Evolutionary conservation across 2,113 vertebrate genomes (phyloP).

Genomic region (Pituophis catenifer): DNA sequence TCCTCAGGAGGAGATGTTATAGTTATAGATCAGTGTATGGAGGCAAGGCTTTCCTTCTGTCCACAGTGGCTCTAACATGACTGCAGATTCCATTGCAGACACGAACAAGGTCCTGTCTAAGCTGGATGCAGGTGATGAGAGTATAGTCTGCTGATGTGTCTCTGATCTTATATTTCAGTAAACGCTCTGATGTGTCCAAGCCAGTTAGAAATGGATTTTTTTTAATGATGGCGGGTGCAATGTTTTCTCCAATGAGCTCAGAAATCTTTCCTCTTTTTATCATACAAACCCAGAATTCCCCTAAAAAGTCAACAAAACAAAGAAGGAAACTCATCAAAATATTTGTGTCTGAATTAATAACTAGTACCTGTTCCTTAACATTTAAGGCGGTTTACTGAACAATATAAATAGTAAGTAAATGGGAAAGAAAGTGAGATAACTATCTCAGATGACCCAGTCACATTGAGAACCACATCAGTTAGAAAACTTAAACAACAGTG

Average conservation of each 20-base stretch:
- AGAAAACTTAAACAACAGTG: neutral
- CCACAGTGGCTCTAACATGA: neutral
- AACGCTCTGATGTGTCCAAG: constrained; percentile 73
- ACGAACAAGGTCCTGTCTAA: neutral
- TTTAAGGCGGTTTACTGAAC: neutral
- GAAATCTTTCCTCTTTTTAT: neutral
- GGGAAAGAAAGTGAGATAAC: neutral
- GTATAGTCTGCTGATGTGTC: constrained; percentile 60
- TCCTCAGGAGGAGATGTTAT: neutral
- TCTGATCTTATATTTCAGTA: constrained; percentile 77
- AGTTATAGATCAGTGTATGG: neutral
- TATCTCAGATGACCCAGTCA: neutral
- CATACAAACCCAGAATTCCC: neutral
- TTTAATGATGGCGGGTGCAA: neutral
- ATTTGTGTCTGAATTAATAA: neutral
- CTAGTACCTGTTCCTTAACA: neutral
- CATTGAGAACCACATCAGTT: neutral
- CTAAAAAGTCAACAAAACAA: neutral
- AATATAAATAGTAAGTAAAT: neutral
- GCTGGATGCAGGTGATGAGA: constrained; percentile 69
- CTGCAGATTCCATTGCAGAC: neutral
- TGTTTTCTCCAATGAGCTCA: neutral
- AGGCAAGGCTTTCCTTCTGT: neutral
- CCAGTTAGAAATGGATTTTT: too few relatives aligned
- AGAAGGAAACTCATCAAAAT: neutral